phyloP scores from a whole-genome alignment of 92 coral and sea anemone species.

The Palythoa heliodiscus region DNA sequence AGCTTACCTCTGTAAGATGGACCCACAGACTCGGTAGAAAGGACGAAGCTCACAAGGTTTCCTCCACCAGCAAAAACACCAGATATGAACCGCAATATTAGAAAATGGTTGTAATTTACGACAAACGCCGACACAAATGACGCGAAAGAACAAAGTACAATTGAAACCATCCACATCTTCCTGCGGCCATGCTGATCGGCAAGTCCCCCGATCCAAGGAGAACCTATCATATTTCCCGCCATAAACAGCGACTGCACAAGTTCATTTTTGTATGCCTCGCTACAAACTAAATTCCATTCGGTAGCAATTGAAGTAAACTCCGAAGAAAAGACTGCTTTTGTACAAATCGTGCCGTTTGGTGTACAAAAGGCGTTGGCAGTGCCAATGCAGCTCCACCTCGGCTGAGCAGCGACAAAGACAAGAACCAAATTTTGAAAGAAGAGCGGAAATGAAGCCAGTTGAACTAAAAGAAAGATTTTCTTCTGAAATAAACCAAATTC shows the following conservation, averaged over 20 bases:
- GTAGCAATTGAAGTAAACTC: slow-evolving; percentile 62
- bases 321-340: slow-evolving; percentile 42
- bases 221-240: slow-evolving; percentile 66
- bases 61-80: slow-evolving; percentile 61
- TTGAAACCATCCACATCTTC: slow-evolving; percentile 44
- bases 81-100: slow-evolving; percentile 53
- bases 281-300: slow-evolving; percentile 70
- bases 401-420: slow-evolving; percentile 60
- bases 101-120: slow-evolving; percentile 45
- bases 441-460: slow-evolving; percentile 50
- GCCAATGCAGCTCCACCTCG: slow-evolving; percentile 47
- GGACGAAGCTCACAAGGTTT: slow-evolving; percentile 54
- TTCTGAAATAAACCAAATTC: slow-evolving; percentile 72
- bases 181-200: slow-evolving; percentile 66
- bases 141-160: slow-evolving; percentile 36
- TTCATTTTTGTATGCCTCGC: slow-evolving; percentile 63
- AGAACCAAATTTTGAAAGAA: slow-evolving; percentile 61
- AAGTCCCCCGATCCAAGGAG: slow-evolving; percentile 38
- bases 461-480: slow-evolving; percentile 48
- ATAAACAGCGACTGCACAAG: slow-evolving; percentile 66
- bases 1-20: slow-evolving; percentile 70
- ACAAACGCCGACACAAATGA: slow-evolving; percentile 56
- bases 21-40: slow-evolving; percentile 68
- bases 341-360: slow-evolving; percentile 57
- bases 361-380: slow-evolving; percentile 36